A percentile compares a stretch with the other conserved stretches of the same genome.
Conservation (phyloP, 2,113 vertebrate species). For the Nothobranchius kuhntae region DNA sequence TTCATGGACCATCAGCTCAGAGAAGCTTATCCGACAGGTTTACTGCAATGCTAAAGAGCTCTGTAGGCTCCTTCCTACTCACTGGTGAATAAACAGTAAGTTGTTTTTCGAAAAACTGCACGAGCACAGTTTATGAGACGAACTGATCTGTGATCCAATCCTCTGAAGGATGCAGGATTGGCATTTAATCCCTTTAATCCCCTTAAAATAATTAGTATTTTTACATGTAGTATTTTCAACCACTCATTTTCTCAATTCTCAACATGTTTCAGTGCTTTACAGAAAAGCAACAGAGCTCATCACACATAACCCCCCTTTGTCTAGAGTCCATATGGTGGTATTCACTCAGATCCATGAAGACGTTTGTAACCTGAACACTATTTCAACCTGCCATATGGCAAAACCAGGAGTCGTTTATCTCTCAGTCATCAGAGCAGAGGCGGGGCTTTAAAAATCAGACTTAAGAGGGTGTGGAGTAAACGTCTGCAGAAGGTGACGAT, state of each 20-base stretch:
- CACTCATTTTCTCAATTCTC: neutral
- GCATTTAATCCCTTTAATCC: too few relatives aligned
- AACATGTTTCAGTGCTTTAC: neutral
- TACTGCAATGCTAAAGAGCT: too few relatives aligned
- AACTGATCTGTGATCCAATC: too few relatives aligned
- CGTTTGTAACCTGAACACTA: constrained; percentile 43
- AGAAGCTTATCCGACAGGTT: too few relatives aligned
- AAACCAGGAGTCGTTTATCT: constrained; percentile 60
- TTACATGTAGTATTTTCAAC: neutral
- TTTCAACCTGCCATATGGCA: constrained; percentile 39
- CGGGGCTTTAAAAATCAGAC: constrained; percentile 3
- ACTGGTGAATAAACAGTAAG: too few relatives aligned
- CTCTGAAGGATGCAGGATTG: too few relatives aligned
- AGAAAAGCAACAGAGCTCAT: neutral
- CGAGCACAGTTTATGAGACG: too few relatives aligned
- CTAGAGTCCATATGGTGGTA: neutral
- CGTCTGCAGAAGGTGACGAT: constrained; percentile 51
- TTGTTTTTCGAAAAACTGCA: too few relatives aligned
- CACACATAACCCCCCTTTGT: neutral
- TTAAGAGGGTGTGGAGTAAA: constrained; percentile 28
- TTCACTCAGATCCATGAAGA: constrained; percentile 1
- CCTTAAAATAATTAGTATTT: too few relatives aligned
- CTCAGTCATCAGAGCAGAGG: constrained; percentile 8
- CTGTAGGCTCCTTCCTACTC: too few relatives aligned
- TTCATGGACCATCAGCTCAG: too few relatives aligned